phyloP scores from a whole-genome alignment of 2,888 invertebrate genomes.

The Caenorhabditis virilis region DNA sequence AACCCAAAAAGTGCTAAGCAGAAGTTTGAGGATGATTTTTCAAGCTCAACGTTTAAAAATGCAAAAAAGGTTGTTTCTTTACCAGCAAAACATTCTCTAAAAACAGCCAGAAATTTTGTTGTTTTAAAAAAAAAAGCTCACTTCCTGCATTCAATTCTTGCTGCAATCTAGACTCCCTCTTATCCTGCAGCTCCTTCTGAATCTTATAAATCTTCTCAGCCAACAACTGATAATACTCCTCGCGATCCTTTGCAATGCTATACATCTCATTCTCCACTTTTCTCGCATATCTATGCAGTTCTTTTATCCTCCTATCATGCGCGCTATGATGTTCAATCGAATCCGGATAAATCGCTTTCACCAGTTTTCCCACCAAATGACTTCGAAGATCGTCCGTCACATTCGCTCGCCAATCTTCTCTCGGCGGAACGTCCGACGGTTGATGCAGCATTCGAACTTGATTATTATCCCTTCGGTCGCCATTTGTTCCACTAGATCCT shows the following conservation, averaged over 20 bases:
- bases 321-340: constrained; percentile 94
- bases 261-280: constrained; percentile 99
- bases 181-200: constrained; percentile 75
- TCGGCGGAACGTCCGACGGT: constrained; percentile 8
- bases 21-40: too few relatives aligned
- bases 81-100: too few relatives aligned
- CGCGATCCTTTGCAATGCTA: constrained; percentile 93
- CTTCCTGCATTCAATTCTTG: constrained; percentile 18
- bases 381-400: constrained; percentile 96
- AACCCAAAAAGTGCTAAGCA: too few relatives aligned
- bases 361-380: constrained; percentile 98
- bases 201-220: constrained; percentile 99
- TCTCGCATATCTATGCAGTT: constrained; percentile 93
- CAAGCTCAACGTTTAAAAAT: too few relatives aligned
- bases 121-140: too few relatives aligned
- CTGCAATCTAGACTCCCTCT: constrained; percentile 44
- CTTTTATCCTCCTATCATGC: constrained; percentile 91
- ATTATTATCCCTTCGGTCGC: background rate
- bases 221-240: constrained; percentile 95
- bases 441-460: too few relatives aligned
- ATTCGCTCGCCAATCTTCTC: constrained; percentile 72
- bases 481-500: constrained; percentile 70
- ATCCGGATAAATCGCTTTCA: constrained; percentile 98
- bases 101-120: too few relatives aligned
- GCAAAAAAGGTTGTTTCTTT: too few relatives aligned